Base-by-base conservation (phyloP, 2,797 vertebrate genomes). In the Coilia nasus region DNA sequence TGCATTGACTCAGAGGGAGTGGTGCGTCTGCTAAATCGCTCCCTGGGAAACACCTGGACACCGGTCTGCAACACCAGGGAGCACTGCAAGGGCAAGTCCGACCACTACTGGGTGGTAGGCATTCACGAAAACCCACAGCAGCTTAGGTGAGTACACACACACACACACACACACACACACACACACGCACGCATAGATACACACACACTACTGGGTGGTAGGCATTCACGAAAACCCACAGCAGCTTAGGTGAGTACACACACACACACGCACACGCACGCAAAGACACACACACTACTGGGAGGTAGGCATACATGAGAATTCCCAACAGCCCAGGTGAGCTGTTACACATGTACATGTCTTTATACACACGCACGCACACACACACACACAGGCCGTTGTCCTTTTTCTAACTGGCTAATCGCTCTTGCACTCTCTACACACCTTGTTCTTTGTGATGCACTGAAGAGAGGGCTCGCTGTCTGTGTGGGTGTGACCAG, bases 81-180 rank as follows among this genome's bases (percentile, higher is more conserved):
- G 9, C 96, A 96, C 83, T 98, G 97, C 92, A 99, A 97, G 90
- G 97, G 97, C 85, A 97, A 96, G 87, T 98, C 97, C 0, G 97
- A 99, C 89, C 96, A 98, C 90, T 98, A 97, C 21, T 99, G 98
- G 98, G 96, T 99, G 21, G 96, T 99, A 11, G 98, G 98, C 5
- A 88, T 98, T 28, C 97, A 98, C 25, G 98, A 99, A 92, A 96
- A 96, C 83, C 97, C 97, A 9, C 97, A 98, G 91, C 98, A 99
- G 90, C 95, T 99, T 92, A 96, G 98, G 98, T 99, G 83, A 59
- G 93, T 23, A 14, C 62, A 15, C 25, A 5, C 62, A 31, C 64
- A 71, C 64, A 71, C 64, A 67, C 62, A 7, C 62, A 67, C 59
- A 6, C 10, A n/a, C 59, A 60, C 59, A 60, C 59, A n/a, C 59